Base-by-base conservation (phyloP, 1,140 invertebrate species). In the Bacillus rossius region DNA sequence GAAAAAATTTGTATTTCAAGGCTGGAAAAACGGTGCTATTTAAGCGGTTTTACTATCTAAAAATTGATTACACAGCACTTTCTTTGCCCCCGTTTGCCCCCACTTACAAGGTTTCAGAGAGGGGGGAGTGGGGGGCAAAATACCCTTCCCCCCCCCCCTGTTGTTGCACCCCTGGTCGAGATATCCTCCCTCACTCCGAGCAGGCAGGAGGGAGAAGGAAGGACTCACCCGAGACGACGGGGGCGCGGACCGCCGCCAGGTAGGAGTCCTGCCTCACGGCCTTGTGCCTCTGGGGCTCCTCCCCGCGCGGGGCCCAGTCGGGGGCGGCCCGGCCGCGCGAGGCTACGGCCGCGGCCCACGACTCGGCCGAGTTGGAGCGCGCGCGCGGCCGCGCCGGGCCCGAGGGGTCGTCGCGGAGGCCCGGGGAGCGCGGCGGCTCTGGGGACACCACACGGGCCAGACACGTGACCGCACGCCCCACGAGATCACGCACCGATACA, bases 341-440 rank as follows among this genome's bases (percentile, higher is more conserved):
- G 10, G 43, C 43, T 14, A 25, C 25, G 3, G 38, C 41, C 13
- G 53, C 37, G 8, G 53, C 43, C 79, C 79, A 81, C 54, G 79
- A 80, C 65, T 80, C 79, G n/a, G 76, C 73, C 52, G 79, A 81
- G 65, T 82, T 83, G 56, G 81, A 83, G 65, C 82, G 77, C 65
- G 79, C 77, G 72, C 81, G 74, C 67, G 82, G 72, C 65, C 77
- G 79, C 64, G 80, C 75, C 62, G 77, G 76, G 73, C 79, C 80
- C 64, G 67, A 43, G 10, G 26, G 26, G 13, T 54, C 58, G 22
- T 42, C 34, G 14, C 26, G 58, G 25, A 29, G 23, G 13, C 42
- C 57, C 4, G 37, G 16, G 4, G 19, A 50, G 7, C 45, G 45
- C 8, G 45, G 55, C n/a, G 22, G 16, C 16, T 57, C 55, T 55